Evolutionary conservation across 2,797 vertebrate species (phyloP).

Genomic region (Ciconia nigra): DNA sequence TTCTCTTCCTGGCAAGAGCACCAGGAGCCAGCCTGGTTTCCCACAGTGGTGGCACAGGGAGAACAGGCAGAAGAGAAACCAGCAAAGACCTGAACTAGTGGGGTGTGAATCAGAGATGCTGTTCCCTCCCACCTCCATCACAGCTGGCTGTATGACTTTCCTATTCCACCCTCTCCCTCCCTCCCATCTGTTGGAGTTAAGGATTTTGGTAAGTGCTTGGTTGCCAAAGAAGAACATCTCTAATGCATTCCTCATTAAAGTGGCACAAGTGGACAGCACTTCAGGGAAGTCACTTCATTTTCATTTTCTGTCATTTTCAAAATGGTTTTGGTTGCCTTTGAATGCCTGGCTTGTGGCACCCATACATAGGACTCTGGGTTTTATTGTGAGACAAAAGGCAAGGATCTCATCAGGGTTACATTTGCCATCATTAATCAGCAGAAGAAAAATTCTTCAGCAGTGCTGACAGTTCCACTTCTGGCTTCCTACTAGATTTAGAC

Average conservation of each 20-base stretch:
- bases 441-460: neutral
- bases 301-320: no score
- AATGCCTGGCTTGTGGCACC: no score
- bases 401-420: neutral
- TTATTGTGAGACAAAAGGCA: neutral
- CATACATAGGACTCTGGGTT: neutral
- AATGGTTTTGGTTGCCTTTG: no score
- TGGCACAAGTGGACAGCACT: neutral
- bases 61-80: neutral
- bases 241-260: neutral
- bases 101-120: neutral
- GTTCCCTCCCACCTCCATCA: neutral
- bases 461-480: neutral
- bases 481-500: constrained; percentile 17
- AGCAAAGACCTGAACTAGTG: neutral
- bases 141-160: neutral
- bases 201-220: neutral
- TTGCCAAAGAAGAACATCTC: neutral
- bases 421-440: neutral
- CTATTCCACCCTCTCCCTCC: neutral
- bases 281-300: neutral
- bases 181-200: neutral
- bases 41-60: neutral
- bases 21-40: neutral
- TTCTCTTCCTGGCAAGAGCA: neutral